These are phyloP conservation scores for Leucoraja ocellata DNA, from an alignment of 2,797 vertebrate species.

Conservation along the genomic window DNA sequence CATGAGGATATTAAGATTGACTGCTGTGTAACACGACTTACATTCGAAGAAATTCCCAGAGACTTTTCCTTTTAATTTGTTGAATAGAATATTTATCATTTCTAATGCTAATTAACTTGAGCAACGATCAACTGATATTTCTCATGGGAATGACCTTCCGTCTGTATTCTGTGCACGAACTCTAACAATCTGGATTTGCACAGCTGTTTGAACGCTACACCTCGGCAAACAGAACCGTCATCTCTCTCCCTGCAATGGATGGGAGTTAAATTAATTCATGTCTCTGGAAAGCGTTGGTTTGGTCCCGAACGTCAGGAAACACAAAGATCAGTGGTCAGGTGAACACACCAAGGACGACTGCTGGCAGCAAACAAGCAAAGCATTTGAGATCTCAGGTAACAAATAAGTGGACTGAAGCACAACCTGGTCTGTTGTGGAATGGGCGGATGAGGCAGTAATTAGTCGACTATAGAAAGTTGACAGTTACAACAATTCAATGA, in stretches of 20 bases:
- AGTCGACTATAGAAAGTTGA: neutral
- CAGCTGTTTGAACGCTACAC: neutral
- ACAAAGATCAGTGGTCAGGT: too few species aligned
- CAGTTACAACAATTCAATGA: neutral
- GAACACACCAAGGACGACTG: neutral
- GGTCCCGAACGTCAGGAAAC: neutral
- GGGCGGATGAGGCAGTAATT: neutral
- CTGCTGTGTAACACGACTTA: neutral
- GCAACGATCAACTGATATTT: neutral
- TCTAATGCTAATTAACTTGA: neutral
- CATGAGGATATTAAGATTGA: neutral
- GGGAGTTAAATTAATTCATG: neutral
- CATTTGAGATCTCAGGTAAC: neutral
- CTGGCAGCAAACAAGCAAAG: neutral
- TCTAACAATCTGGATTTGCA: neutral
- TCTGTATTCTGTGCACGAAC: neutral
- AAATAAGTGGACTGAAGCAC: neutral
- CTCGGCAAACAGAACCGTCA: neutral
- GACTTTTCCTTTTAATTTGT: neutral
- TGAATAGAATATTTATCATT: conserved; percentile 6
- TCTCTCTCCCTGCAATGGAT: neutral
- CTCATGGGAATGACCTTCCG: neutral
- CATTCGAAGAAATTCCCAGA: neutral
- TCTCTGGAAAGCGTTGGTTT: too few species aligned
- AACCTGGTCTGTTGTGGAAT: neutral